Percentiles rank a stretch among this genome's conserved stretches.
Conservation (phyloP, 2,113 vertebrate species). For the Anoplopoma fimbria region DNA sequence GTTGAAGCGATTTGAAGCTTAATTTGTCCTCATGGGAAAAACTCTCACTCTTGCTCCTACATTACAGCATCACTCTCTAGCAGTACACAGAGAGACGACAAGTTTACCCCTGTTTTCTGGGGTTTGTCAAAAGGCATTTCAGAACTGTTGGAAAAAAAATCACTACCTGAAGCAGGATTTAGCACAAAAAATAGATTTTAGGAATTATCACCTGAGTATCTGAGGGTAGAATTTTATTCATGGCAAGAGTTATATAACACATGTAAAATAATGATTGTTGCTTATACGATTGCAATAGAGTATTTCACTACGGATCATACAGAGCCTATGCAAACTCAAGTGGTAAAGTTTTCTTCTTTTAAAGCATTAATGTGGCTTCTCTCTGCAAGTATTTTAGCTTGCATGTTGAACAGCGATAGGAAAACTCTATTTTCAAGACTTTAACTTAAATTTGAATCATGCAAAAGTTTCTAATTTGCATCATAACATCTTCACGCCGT, state of each 20-base stretch:
- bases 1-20: background rate
- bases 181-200: background rate
- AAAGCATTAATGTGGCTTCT: background rate
- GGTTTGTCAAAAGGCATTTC: constrained; percentile 15
- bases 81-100: background rate
- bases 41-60: background rate
- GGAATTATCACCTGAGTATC: background rate
- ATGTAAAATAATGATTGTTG: background rate
- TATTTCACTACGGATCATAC: background rate
- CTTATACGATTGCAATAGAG: background rate
- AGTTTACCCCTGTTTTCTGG: background rate
- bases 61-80: background rate
- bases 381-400: background rate
- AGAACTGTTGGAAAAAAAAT: constrained; percentile 39
- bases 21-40: constrained; percentile 2
- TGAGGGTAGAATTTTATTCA: background rate
- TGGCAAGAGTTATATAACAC: background rate
- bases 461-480: constrained; percentile 73
- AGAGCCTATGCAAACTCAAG: background rate
- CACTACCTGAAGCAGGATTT: constrained; percentile 7
- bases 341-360: background rate
- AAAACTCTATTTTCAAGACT: constrained; percentile 47
- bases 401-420: constrained; percentile 8
- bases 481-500: constrained; percentile 62
- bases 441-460: constrained; percentile 59